Evolutionary conservation across 2,113 vertebrate genomes (phyloP), one percentile per base, ranked within the genome.

Genomic region (Damaliscus lunatus): DNA sequence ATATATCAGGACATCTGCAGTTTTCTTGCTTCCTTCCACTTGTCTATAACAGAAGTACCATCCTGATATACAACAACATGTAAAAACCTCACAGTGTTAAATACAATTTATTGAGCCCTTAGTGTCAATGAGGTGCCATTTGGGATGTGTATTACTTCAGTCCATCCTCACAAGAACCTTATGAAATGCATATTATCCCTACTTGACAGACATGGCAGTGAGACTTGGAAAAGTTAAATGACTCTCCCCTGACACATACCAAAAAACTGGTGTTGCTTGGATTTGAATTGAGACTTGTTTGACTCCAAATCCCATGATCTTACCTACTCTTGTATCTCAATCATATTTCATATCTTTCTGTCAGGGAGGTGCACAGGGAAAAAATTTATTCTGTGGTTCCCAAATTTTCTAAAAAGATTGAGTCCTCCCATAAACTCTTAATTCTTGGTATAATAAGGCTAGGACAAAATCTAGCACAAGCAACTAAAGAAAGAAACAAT

Each of bases 181-280:
- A 60, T 52, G 80, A 64, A 23, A 83, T 85, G 36, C 5, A 2
- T 50, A 77, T 82, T 90, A 40, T 43, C 14, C 53, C 67, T 87
- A 10, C 17, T 91, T 94, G 57, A 46, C 33, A 81, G 29, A 74
- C 57, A 46, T 23, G 36, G 31, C n/a, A 67, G 0, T 36, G 17
- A 96, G 50, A 92, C 50, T 82, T 90, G 27, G 48, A 90, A 96
- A 89, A 10, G 57, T 81, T 67, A 97, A 96, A 74, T 81, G 92
- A 93, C 46, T 89, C 88, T 27, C 7, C 43, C 57, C 59, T 29
- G 50, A 88, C 36, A 94, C 4, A 48, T 64, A 94, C 33, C 55
- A 53, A 81, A 96, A 96, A 53, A 0, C 3, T 74, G 33, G 40
- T 36, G 19, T 67, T 85, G 55, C 88, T 77, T 90, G 27, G 43